phyloP scores from a whole-genome alignment of 2,113 vertebrate genomes.

The mouse (Mus musculus) region DNA sequence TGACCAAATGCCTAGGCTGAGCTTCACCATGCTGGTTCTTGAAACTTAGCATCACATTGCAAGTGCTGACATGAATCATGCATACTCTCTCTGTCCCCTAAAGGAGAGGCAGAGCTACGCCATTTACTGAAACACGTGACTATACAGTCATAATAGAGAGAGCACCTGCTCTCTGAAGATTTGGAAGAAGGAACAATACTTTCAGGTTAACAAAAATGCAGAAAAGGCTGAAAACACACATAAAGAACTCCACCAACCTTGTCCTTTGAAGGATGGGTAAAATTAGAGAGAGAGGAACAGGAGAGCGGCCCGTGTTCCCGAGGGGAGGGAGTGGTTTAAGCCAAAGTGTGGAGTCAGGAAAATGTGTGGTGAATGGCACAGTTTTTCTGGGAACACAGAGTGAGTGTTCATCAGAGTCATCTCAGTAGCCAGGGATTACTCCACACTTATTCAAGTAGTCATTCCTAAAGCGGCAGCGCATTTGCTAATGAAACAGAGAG shows the following conservation, averaged over 20 bases:
- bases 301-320: background rate
- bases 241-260: background rate
- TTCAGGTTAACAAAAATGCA: background rate
- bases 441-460: background rate
- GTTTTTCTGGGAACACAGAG: slow-evolving; percentile 28
- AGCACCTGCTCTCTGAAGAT: background rate
- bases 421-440: slow-evolving; percentile 51
- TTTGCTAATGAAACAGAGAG: slow-evolving; percentile 58
- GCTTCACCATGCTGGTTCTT: background rate
- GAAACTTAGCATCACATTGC: background rate
- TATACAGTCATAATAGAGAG: background rate
- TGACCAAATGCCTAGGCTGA: background rate
- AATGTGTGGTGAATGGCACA: slow-evolving; percentile 20
- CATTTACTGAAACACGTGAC: background rate
- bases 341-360: slow-evolving; percentile 64
- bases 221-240: slow-evolving; percentile 6
- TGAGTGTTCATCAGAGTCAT: slow-evolving; percentile 36
- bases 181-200: slow-evolving; percentile 12
- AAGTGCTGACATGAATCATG: background rate
- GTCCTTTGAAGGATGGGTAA: slow-evolving; percentile 62
- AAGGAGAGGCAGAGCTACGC: background rate
- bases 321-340: background rate
- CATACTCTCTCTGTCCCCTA: background rate
- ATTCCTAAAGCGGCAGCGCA: slow-evolving; percentile 22
- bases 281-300: slow-evolving; percentile 38